Base-by-base conservation (phyloP, 2,797 vertebrate genomes). In the Ceyx erithaca region DNA sequence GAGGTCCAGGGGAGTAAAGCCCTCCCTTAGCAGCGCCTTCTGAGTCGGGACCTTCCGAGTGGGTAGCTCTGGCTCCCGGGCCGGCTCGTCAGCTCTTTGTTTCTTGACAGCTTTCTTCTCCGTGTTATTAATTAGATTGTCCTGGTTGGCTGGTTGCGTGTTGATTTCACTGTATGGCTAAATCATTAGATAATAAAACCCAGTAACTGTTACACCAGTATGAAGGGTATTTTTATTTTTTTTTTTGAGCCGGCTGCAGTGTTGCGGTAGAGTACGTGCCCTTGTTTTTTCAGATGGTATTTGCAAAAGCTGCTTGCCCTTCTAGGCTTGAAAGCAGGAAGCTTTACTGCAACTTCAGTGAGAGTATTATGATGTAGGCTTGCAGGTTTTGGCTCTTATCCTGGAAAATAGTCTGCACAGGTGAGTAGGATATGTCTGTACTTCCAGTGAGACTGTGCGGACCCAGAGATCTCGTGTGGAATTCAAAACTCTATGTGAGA, bases 71-170 rank as follows among this genome's bases (percentile, higher is more conserved):
- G 6, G 12, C 77, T 81, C 15, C 76, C 31, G 48, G 11, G 71
- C 41, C 8, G 59, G 28, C 54, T 48, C n/a, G 6, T 18, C 3
- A 35, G 1, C n/a, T 21, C 90, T 92, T 90, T 96, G 94, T 96
- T 86, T 84, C 85, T 63, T n/a, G 48, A 18, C 62, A 67, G 77
- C 30, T 77, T 73, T 52, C 69, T 71, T 30, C 70, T 54, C 45
- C 49, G 1, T 20, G 12, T 26, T 54, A 1, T 52, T 70, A 80
- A 68, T 37, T 17, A 16, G 45, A 9, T 31, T 16, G 61, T 48
- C 64, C 21, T 13, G 33, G 40, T 80, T 14, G n/a, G 9, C 21
- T 49, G 54, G 5, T 15, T 61, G 55, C 4, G 48, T 22, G 48
- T 30, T 80, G 54, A 4, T 68, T 92, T 70, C 35, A 1, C 17